Conservation (phyloP, 23 tunicate genomes). For the Trididemnum nubilum region DNA sequence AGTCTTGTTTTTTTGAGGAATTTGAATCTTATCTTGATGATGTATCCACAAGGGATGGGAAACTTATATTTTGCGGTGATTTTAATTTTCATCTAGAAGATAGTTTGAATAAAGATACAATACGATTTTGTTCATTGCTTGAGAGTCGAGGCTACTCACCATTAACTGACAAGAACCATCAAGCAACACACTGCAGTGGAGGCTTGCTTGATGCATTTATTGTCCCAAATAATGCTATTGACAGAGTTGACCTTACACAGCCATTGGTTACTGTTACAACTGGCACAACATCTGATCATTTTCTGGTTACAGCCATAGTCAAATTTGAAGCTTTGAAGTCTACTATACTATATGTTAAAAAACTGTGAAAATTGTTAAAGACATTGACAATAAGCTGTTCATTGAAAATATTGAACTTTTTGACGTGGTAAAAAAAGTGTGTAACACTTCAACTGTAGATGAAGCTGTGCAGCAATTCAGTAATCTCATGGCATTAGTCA, state of each 20-base stretch:
- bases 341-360: not conserved
- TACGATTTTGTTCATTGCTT: not conserved
- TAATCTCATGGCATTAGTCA: not conserved
- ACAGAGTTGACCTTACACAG: not conserved
- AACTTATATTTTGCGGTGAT: not conserved
- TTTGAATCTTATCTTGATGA: not conserved
- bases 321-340: not conserved
- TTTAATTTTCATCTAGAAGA: not conserved
- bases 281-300: not conserved
- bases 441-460: not conserved
- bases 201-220: not conserved
- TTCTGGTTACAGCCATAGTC: not conserved
- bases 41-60: not conserved
- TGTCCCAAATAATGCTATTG: not conserved
- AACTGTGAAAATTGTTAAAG: not conserved
- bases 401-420: not conserved
- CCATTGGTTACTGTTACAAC: not conserved
- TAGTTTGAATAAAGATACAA: not conserved
- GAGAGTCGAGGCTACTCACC: not conserved
- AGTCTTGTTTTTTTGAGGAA: not conserved
- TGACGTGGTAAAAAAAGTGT: not conserved
- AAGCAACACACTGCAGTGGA: not conserved
- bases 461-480: not conserved
- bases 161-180: not conserved
- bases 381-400: not conserved